phyloP scores from a whole-genome alignment of 1,140 invertebrate genomes.

The Euborellia annulipes region DNA sequence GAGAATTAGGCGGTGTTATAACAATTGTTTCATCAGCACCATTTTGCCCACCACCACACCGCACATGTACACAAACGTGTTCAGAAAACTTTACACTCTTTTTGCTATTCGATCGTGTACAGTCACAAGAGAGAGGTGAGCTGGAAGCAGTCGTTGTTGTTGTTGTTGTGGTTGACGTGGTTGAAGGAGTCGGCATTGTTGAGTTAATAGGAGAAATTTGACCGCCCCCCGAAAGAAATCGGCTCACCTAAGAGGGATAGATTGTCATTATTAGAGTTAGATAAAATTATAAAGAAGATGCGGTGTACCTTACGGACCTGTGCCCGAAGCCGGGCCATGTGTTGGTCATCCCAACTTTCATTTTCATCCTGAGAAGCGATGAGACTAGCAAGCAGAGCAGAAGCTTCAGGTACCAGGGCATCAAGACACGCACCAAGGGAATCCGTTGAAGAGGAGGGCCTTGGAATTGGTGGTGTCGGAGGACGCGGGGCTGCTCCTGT shows the following conservation, averaged over 20 bases:
- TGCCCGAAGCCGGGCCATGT: conserved; percentile 19
- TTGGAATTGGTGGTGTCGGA: conserved; percentile 28
- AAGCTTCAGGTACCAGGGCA: too few relatives aligned
- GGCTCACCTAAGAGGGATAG: too few relatives aligned
- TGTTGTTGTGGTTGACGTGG: conserved; percentile 44
- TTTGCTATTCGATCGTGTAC: conserved; percentile 18
- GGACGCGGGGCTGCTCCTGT: conserved; percentile 14
- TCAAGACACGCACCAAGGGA: too few relatives aligned
- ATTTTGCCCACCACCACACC: conserved; percentile 2
- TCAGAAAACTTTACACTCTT: conserved; percentile 54
- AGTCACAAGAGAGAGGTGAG: conserved; percentile 24
- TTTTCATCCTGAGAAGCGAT: too few relatives aligned
- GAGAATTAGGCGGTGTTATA: conserved; percentile 48
- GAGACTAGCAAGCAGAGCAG: too few relatives aligned
- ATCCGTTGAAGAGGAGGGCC: conserved; percentile 1
- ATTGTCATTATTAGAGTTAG: too few relatives aligned
- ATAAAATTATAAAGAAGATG: too few relatives aligned
- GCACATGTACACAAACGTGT: conserved; percentile 17
- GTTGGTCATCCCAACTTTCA: conserved; percentile 19
- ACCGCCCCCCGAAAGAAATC: too few relatives aligned
- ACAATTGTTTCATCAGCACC: not conserved
- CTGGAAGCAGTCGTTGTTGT: conserved; percentile 45
- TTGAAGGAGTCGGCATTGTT: conserved; percentile 22
- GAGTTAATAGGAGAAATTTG: too few relatives aligned
- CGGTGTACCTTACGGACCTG: too few relatives aligned